Conservation (phyloP, 1,140 invertebrate species). For the Ceratoteleas bidentatus region DNA sequence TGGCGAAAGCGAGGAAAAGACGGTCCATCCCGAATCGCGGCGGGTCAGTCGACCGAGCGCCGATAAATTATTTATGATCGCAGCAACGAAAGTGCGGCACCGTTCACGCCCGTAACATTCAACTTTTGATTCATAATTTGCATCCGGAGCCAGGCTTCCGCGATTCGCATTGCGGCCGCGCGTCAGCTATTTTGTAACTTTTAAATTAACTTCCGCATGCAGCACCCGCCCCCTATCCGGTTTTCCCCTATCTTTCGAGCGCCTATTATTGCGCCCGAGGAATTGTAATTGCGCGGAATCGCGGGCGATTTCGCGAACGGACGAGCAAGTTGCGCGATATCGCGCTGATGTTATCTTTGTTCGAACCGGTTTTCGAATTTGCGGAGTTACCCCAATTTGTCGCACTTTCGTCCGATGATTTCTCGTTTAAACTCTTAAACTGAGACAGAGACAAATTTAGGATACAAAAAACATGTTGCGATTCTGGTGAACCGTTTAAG, state of each 20-base stretch:
- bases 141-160: conserved; percentile 62
- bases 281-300: conserved; percentile 55
- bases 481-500: too few species aligned
- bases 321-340: conserved; percentile 31
- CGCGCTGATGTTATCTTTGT: conserved; percentile 27
- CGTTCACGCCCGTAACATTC: conserved; percentile 60
- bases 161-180: conserved; percentile 61
- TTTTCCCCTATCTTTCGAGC: too few species aligned
- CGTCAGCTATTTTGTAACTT: conserved; percentile 65
- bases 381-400: too few species aligned
- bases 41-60: conserved; percentile 65
- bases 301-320: conserved; percentile 27
- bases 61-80: conserved; percentile 73
- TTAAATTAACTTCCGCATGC: conserved; percentile 58
- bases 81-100: conserved; percentile 52
- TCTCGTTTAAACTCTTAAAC: too few species aligned
- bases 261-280: conserved; percentile 43
- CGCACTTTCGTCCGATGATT: neutral
- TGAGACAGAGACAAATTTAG: too few species aligned
- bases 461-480: too few species aligned
- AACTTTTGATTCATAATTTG: conserved; percentile 69
- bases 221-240: too few species aligned
- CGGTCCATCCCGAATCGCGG: conserved; percentile 56
- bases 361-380: conserved; percentile 34
- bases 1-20: conserved; percentile 28